Evolutionary conservation across 2,888 invertebrate genomes (phyloP).

Genomic region (Eupithecia vulgata): DNA sequence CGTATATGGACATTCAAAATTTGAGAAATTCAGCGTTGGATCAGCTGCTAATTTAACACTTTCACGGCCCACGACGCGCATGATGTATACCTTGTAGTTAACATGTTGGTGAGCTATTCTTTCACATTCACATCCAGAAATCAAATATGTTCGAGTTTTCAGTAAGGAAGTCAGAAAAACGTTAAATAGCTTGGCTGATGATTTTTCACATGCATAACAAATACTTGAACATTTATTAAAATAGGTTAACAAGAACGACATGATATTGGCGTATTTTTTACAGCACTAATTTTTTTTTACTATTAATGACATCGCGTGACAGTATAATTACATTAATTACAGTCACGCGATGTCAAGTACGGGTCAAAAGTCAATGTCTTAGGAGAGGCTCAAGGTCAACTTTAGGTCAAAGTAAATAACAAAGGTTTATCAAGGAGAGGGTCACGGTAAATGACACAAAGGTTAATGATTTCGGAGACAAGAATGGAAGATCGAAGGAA

Average conservation of each 20-base stretch:
- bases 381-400: not conserved
- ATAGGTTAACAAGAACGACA: conserved; percentile 2
- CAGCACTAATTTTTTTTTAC: conserved; percentile 32
- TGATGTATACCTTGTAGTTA: too few relatives aligned
- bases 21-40: not conserved
- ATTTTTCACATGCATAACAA: not conserved
- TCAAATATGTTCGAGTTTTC: too few relatives aligned
- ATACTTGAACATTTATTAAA: not conserved
- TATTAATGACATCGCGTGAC: too few relatives aligned
- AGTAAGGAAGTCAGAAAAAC: too few relatives aligned
- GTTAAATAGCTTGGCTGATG: not conserved
- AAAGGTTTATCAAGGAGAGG: too few relatives aligned
- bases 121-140: too few relatives aligned
- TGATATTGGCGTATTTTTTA: not conserved
- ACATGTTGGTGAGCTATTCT: not conserved
- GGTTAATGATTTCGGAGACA: not conserved
- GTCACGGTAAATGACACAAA: too few relatives aligned
- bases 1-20: not conserved
- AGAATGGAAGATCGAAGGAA: not conserved
- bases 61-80: too few relatives aligned
- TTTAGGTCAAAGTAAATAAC: not conserved
- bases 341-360: conserved; percentile 13
- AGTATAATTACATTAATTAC: too few relatives aligned
- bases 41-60: too few relatives aligned
- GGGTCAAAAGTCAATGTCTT: not conserved